These are phyloP conservation scores for Spea multiplicata DNA, from an alignment of 2,113 vertebrate species.

Conservation along the genomic window DNA sequence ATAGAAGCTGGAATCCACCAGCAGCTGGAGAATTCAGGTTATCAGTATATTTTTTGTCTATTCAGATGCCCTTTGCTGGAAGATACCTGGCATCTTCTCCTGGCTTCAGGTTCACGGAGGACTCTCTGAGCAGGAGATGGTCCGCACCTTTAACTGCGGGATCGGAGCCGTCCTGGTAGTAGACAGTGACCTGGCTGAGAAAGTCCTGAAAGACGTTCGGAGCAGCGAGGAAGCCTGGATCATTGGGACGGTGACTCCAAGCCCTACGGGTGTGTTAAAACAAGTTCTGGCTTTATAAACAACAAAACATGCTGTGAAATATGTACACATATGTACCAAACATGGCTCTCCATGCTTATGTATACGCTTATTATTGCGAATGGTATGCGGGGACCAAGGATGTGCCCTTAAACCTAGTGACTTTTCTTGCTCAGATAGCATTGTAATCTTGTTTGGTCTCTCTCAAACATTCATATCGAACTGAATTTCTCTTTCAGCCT, in stretches of 20 bases:
- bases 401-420: no score
- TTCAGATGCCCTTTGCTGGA: conserved; percentile 86
- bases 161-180: conserved; percentile 84
- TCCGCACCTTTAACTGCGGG: conserved; percentile 92
- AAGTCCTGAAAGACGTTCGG: conserved; percentile 72
- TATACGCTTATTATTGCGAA: no score
- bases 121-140: conserved; percentile 87
- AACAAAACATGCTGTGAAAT: no score
- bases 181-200: conserved; percentile 65
- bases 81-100: conserved; percentile 80
- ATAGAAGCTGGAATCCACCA: no score
- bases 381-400: no score
- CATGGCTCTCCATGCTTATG: no score
- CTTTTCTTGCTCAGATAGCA: no score
- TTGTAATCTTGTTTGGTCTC: no score
- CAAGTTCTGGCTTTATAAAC: no score
- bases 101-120: conserved; percentile 85
- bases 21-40: conserved; percentile 3
- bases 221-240: conserved; percentile 75
- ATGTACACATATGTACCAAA: no score
- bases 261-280: conserved; percentile 66
- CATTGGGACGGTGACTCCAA: conserved; percentile 73
- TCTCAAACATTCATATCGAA: no score
- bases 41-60: not conserved
- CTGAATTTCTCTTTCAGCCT: conserved; percentile 50